phyloP scores from a whole-genome alignment of 1,140 invertebrate genomes.

The Ganaspis sp. region DNA sequence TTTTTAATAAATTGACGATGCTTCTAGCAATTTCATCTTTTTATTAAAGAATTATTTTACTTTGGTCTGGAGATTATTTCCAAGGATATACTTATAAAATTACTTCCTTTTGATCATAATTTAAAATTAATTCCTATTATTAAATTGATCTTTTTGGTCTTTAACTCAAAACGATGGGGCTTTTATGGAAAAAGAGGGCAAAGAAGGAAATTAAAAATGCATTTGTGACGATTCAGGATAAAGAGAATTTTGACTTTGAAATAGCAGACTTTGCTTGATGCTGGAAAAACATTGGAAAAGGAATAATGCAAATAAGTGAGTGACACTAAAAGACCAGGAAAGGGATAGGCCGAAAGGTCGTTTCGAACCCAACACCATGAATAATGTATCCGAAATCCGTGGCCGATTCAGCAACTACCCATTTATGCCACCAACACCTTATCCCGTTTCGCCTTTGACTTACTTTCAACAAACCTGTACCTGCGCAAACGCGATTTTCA shows the following conservation, averaged over 20 bases:
- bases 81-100: too few species aligned
- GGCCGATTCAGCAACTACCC: not conserved
- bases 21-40: too few species aligned
- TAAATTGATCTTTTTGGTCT: too few species aligned
- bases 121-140: too few species aligned
- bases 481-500: slow-evolving; percentile 37
- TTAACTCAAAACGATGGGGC: too few species aligned
- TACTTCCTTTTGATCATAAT: too few species aligned
- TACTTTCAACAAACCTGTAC: not conserved
- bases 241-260: not conserved
- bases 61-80: too few species aligned
- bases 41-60: too few species aligned
- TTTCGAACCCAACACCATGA: slow-evolving; percentile 38
- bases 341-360: slow-evolving; percentile 27
- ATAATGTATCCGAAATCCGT: slow-evolving; percentile 39
- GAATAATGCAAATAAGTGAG: slow-evolving; percentile 38
- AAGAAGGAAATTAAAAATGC: too few species aligned
- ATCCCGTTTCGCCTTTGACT: not conserved
- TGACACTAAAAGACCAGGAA: slow-evolving; percentile 18
- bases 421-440: slow-evolving; percentile 13
- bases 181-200: too few species aligned
- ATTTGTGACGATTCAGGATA: too few species aligned
- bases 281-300: slow-evolving; percentile 12
- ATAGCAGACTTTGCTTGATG: not conserved
- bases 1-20: too few species aligned